Evolutionary conservation across 1,140 invertebrate species (phyloP), one percentile per base, ranked within the genome.

Genomic region (Drosophila mayri): DNA sequence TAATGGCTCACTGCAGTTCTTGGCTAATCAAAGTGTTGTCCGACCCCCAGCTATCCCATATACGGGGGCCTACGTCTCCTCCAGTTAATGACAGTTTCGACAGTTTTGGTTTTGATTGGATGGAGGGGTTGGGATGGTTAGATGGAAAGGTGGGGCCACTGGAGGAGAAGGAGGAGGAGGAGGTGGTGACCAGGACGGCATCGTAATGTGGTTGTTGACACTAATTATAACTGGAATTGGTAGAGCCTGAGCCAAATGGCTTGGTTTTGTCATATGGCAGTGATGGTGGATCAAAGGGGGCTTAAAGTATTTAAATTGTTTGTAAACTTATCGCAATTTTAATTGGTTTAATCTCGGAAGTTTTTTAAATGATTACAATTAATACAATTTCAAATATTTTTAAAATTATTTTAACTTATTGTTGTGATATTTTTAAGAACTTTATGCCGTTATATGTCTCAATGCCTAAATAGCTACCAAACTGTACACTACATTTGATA

Each of bases 221-320:
- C 85, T 88, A 88, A 88, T 88, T 88, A 88, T 85, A 90, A 90
- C 85, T 88, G 85, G 81, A 90, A 88, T 85, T 87, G 84, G 80
- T 73, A 60, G 64, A 50, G 65, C 18, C 57, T 77, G 54, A 64
- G 58, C 73, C 55, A 66, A 75, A 65, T 71, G 41, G 49, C 79
- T 67, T 76, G 28, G 20, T 10, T 10, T 38, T 18, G 20, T 46
- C 50, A 37, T 61, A 35, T 28, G 28, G n/a, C 64, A 47, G 46
- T 16, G 59, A n/a, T 38, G 44, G 25, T 16, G 25, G 5, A 10
- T 18, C 12, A 0, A 50, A 30, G 28, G 28, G 28, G 7, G 28
- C 28, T 30, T 25, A 4, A 25, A 25, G 25, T 25, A 5, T 25
- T 25, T 25, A 4, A 25, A 25, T 25, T 25, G 25, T 25, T 25